Conservation (phyloP, 2,113 vertebrate genomes). For the Tetrao urogallus region DNA sequence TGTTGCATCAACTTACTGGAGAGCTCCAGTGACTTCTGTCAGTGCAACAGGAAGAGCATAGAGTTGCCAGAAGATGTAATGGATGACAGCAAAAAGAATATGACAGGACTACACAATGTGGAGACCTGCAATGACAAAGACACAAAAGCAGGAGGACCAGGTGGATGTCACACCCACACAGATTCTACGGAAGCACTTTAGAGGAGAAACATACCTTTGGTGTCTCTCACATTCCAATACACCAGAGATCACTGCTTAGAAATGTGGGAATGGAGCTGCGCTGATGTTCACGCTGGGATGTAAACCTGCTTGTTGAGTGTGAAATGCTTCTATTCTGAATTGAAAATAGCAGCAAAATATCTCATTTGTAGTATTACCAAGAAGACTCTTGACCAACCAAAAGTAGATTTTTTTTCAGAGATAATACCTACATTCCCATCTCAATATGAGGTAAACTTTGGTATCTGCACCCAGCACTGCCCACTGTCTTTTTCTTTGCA, state of each 20-base stretch:
- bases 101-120: not conserved
- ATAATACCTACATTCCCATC: not conserved
- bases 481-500: not conserved
- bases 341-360: not conserved
- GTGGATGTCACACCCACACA: not conserved
- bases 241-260: not conserved
- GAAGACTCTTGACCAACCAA: not conserved
- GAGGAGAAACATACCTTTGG: not conserved
- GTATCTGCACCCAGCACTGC: not conserved
- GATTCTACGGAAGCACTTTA: not conserved
- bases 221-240: not conserved
- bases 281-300: not conserved
- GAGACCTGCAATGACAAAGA: slow-evolving; percentile 23
- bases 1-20: slow-evolving; percentile 86
- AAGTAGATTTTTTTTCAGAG: not conserved
- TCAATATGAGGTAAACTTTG: not conserved
- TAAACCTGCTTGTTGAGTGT: not conserved
- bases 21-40: slow-evolving; percentile 65
- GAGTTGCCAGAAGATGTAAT: slow-evolving; percentile 33
- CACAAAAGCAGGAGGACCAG: not conserved
- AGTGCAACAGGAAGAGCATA: not conserved
- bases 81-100: not conserved
- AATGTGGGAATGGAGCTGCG: not conserved
- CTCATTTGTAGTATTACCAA: not conserved
- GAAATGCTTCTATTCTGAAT: not conserved